These are phyloP conservation scores for Cryptophagus acutangulus DNA, from an alignment of 2,888 invertebrate genomes.

Conservation along the genomic window DNA sequence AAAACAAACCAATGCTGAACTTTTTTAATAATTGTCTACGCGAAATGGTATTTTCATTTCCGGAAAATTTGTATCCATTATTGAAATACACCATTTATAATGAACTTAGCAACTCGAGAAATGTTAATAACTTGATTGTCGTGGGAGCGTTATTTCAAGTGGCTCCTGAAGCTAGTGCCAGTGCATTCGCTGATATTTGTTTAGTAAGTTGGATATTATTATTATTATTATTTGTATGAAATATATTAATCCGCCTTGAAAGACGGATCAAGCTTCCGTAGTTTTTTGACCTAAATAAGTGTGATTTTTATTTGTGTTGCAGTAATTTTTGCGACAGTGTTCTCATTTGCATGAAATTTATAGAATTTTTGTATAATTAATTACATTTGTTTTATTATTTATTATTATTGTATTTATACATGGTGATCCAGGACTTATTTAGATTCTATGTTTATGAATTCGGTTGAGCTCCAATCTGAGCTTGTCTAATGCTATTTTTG, in stretches of 20 bases:
- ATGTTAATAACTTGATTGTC: slow-evolving; percentile 93
- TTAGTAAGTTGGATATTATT: slow-evolving; percentile 49
- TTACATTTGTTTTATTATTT: too few species aligned
- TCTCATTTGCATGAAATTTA: too few species aligned
- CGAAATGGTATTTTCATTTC: slow-evolving; percentile 81
- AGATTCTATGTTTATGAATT: too few species aligned
- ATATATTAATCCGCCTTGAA: neutral
- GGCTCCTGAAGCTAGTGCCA: slow-evolving; percentile 75
- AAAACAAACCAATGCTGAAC: slow-evolving; percentile 87
- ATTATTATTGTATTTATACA: too few species aligned
- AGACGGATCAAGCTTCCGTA: too few species aligned
- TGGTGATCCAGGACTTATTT: too few species aligned
- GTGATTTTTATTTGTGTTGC: too few species aligned
- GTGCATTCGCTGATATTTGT: slow-evolving; percentile 78
- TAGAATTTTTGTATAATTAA: too few species aligned
- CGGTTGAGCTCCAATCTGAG: too few species aligned
- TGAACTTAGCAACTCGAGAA: slow-evolving; percentile 85
- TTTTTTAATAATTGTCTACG: slow-evolving; percentile 83
- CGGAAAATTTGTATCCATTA: slow-evolving; percentile 77
- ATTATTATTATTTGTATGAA: neutral
- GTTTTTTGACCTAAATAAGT: too few species aligned
- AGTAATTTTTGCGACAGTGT: too few species aligned
- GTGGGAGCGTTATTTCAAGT: slow-evolving; percentile 84
- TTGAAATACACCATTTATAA: slow-evolving; percentile 92
- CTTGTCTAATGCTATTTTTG: too few species aligned